Conservation (phyloP, 2,797 vertebrate species). For the Tympanoctomys barrerae region DNA sequence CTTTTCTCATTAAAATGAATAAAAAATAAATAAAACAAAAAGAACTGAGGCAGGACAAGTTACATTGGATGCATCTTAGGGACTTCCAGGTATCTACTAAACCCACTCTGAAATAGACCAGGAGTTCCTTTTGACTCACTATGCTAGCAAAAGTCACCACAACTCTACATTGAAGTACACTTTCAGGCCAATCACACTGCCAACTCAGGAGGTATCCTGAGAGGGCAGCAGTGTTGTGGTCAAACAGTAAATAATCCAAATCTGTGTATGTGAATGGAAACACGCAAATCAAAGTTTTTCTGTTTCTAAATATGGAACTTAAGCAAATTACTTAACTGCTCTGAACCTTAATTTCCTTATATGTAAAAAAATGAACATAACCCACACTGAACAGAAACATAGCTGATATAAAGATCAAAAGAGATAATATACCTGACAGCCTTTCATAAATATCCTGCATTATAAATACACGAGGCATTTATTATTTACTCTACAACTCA, state of each 20-base stretch:
- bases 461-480: neutral
- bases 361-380: neutral
- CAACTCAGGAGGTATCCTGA: neutral
- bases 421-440: neutral
- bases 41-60: neutral
- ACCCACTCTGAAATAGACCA: neutral
- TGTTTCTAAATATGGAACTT: slow-evolving; percentile 29
- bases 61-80: neutral
- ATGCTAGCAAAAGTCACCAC: neutral
- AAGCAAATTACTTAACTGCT: neutral
- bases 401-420: neutral
- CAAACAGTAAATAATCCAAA: neutral
- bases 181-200: neutral
- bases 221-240: neutral
- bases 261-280: neutral
- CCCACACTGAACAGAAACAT: neutral
- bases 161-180: neutral
- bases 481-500: neutral
- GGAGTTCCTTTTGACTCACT: neutral
- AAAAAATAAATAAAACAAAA: too few relatives aligned
- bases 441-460: neutral
- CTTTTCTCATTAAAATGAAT: too few relatives aligned
- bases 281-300: neutral
- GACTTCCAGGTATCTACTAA: neutral
- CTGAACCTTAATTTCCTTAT: neutral